phyloP scores from a whole-genome alignment of 2,113 vertebrate genomes.

The Hiodon tergisus region DNA sequence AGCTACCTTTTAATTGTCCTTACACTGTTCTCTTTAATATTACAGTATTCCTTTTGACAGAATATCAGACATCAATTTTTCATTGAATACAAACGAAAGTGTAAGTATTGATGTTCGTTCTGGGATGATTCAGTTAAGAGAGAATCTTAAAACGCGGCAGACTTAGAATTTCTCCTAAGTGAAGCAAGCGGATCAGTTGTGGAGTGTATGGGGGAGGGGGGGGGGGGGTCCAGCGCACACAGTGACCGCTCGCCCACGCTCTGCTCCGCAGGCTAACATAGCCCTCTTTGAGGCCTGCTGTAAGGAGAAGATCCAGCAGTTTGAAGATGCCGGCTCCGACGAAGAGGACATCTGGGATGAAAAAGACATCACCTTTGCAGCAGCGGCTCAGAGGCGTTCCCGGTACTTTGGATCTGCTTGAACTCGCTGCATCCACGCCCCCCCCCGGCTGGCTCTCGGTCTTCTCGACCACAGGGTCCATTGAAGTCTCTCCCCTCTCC shows the following conservation, averaged over 20 bases:
- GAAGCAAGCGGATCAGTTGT: background rate
- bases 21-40: constrained; percentile 59
- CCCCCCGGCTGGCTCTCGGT: too few species aligned
- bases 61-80: constrained; percentile 98
- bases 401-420: constrained; percentile 59
- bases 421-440: background rate
- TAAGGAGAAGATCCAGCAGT: constrained; percentile 96
- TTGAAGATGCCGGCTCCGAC: constrained; percentile 92
- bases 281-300: constrained; percentile 96
- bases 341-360: constrained; percentile 99
- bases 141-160: too few species aligned
- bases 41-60: constrained; percentile 98
- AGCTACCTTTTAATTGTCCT: constrained; percentile 45
- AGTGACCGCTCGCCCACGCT: constrained; percentile 4
- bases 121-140: too few species aligned
- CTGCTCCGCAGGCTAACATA: constrained; percentile 78
- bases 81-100: constrained; percentile 96
- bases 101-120: constrained; percentile 69
- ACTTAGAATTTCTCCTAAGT: background rate
- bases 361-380: constrained; percentile 85
- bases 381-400: constrained; percentile 83
- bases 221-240: background rate
- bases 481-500: background rate
- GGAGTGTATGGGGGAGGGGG: background rate
- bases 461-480: too few species aligned